phyloP scores from a whole-genome alignment of 2,888 invertebrate species.

The Masnerella sp. region DNA sequence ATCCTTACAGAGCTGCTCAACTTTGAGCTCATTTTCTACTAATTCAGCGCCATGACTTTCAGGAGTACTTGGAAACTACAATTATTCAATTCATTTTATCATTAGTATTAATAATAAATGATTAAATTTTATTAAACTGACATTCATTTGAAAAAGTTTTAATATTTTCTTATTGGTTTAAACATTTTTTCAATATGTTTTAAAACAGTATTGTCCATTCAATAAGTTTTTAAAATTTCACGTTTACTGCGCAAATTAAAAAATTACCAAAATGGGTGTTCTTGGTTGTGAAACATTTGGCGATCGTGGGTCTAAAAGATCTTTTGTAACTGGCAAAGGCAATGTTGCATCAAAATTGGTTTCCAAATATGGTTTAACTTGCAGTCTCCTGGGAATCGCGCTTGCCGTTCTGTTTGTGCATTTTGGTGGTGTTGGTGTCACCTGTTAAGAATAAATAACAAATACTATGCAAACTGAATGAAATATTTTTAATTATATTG shows the following conservation, averaged over 20 bases:
- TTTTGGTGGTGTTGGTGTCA: slow-evolving; percentile 38
- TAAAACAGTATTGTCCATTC: too few species aligned
- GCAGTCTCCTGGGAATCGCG: slow-evolving; percentile 69
- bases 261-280: slow-evolving; percentile 63
- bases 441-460: slow-evolving; percentile 22
- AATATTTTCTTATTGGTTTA: too few species aligned
- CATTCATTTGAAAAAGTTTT: too few species aligned
- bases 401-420: slow-evolving; percentile 52
- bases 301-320: slow-evolving; percentile 59
- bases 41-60: slow-evolving; percentile 18
- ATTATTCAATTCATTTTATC: neutral
- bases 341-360: slow-evolving; percentile 69
- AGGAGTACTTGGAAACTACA: neutral
- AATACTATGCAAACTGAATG: neutral
- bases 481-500: neutral
- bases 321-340: slow-evolving; percentile 61
- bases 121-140: too few species aligned
- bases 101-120: slow-evolving; percentile 9
- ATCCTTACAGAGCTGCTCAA: slow-evolving; percentile 63
- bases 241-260: too few species aligned
- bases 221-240: slow-evolving; percentile 1
- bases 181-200: too few species aligned
- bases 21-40: slow-evolving; percentile 13
- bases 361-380: slow-evolving; percentile 70
- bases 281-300: slow-evolving; percentile 57